phyloP scores from a whole-genome alignment of 2,113 vertebrate genomes.

The Rhynchopsitta pachyrhyncha region DNA sequence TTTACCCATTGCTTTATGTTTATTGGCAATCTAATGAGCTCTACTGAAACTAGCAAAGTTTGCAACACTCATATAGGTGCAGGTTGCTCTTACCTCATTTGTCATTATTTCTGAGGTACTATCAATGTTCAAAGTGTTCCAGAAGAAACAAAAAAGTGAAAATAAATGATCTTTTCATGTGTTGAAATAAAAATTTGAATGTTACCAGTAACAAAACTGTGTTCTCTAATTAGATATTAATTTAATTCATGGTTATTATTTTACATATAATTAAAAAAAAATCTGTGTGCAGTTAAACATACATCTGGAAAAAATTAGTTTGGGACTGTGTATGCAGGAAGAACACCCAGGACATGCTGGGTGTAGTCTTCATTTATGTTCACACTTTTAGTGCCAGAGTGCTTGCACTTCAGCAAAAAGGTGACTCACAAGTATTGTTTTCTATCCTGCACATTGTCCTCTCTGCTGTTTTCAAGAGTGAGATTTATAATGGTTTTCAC shows the following conservation, averaged over 20 bases:
- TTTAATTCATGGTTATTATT: neutral
- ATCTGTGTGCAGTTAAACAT: neutral
- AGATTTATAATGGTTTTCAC: neutral
- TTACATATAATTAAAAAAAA: neutral
- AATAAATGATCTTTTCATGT: neutral
- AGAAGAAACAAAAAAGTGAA: neutral
- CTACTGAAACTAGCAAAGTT: neutral
- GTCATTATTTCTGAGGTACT: neutral
- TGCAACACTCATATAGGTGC: neutral
- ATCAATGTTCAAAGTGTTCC: neutral
- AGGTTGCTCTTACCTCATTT: neutral
- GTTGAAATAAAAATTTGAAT: neutral
- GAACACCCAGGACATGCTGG: neutral
- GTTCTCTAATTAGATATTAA: neutral
- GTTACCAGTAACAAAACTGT: neutral
- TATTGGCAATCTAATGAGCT: neutral
- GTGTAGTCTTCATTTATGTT: neutral
- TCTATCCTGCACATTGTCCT: fast-evolving
- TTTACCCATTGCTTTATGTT: neutral
- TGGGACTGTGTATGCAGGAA: neutral
- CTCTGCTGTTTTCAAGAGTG: neutral
- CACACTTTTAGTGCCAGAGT: neutral
- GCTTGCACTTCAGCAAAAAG: neutral
- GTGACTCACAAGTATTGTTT: neutral
- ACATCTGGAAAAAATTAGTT: neutral